phyloP scores from a whole-genome alignment of 2,113 vertebrate species.

The Sturnus vulgaris region DNA sequence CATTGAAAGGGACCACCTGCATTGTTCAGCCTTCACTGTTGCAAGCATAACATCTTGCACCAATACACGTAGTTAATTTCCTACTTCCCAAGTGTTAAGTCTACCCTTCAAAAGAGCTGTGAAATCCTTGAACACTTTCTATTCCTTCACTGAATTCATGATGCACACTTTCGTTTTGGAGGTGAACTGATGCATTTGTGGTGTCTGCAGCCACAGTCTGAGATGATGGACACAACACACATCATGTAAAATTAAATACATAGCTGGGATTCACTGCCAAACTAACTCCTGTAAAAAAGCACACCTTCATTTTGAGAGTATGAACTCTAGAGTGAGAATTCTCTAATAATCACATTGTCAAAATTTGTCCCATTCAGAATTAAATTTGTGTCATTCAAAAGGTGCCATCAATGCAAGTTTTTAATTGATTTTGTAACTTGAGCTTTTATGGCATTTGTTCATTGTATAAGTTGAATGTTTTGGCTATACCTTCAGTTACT shows the following conservation, averaged over 20 bases:
- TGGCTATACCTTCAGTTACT: not conserved
- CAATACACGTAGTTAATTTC: not conserved
- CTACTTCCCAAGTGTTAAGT: not conserved
- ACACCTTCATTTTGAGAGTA: not conserved
- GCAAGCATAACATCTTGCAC: not conserved
- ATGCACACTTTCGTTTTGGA: not conserved
- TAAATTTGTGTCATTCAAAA: not conserved
- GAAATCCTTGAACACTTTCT: not conserved
- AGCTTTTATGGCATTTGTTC: not conserved
- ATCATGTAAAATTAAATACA: rapidly evolving
- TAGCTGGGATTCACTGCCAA: not conserved
- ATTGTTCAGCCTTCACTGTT: not conserved
- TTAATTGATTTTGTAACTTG: not conserved
- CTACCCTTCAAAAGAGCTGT: not conserved
- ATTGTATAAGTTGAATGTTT: not conserved
- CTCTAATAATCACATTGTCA: not conserved
- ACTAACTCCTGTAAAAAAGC: not conserved
- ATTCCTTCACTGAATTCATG: not conserved
- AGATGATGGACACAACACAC: rapidly evolving
- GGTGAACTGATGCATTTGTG: not conserved
- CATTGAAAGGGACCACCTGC: not conserved
- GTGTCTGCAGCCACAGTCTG: not conserved
- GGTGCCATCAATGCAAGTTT: not conserved
- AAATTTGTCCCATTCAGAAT: not conserved
- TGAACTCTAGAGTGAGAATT: not conserved